A percentile compares a stretch with the other conserved stretches of the same genome.
Conservation (phyloP, 2,888 invertebrate species). For the Eupithecia subumbrata region DNA sequence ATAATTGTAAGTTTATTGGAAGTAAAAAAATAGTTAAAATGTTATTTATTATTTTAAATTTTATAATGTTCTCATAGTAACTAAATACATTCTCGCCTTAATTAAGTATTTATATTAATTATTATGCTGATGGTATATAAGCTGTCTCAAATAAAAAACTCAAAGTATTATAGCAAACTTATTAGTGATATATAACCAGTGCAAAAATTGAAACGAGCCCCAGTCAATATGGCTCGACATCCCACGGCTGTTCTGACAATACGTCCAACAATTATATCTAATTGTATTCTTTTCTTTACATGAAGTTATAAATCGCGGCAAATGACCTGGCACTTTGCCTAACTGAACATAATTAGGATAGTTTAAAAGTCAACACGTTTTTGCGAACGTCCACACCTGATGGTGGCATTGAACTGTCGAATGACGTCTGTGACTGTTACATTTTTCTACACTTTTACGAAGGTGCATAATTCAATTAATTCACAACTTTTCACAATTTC, state of each 20-base stretch:
- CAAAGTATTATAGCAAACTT: neutral
- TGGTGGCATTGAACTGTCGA: slow-evolving; percentile 42
- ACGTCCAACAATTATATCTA: slow-evolving; percentile 27
- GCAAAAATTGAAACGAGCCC: neutral
- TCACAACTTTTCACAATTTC: neutral
- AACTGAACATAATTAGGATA: slow-evolving; percentile 50
- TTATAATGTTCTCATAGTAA: too few relatives aligned
- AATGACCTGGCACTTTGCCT: slow-evolving; percentile 57
- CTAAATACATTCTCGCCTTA: too few relatives aligned
- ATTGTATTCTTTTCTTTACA: slow-evolving; percentile 28
- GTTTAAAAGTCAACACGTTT: slow-evolving; percentile 43
- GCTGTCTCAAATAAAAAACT: too few relatives aligned
- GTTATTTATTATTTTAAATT: too few relatives aligned
- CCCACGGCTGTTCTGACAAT: slow-evolving; percentile 27
- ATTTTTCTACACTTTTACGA: neutral
- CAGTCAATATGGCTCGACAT: slow-evolving; percentile 18
- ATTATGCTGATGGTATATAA: too few relatives aligned
- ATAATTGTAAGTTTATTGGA: neutral
- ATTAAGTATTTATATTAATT: too few relatives aligned
- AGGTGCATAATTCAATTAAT: neutral
- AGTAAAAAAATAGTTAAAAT: too few relatives aligned
- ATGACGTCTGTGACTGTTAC: slow-evolving; percentile 1
- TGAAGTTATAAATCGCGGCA: slow-evolving; percentile 46
- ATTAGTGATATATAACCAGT: neutral
- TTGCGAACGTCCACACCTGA: slow-evolving; percentile 48